Percentiles rank a stretch among this genome's conserved stretches.
Conservation (phyloP, 2,888 invertebrate species). For the Pteria penguin region DNA sequence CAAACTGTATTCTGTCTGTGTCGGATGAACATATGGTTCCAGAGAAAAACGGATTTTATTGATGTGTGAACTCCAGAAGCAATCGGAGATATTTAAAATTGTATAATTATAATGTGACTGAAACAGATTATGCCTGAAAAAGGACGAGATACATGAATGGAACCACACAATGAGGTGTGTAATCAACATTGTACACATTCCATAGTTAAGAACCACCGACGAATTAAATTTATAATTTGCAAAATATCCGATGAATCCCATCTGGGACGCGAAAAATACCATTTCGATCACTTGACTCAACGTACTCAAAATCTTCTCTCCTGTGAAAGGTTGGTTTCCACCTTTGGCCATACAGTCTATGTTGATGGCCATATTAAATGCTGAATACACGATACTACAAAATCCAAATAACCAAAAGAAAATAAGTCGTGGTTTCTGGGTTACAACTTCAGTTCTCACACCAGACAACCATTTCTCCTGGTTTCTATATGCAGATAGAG, state of each 20-base stretch:
- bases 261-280: slow-evolving; percentile 6
- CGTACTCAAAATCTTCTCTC: slow-evolving; percentile 3
- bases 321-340: slow-evolving; percentile 4
- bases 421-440: background rate
- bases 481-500: background rate
- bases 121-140: background rate
- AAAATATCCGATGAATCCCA: slow-evolving; percentile 20
- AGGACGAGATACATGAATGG: slow-evolving; percentile 2
- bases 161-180: slow-evolving; percentile 15
- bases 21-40: background rate
- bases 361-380: slow-evolving; percentile 13
- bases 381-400: slow-evolving; percentile 2
- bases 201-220: slow-evolving; percentile 11
- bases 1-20: background rate
- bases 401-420: slow-evolving; percentile 24
- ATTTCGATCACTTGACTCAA: slow-evolving; percentile 13
- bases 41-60: background rate
- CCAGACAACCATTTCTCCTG: background rate
- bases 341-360: slow-evolving; percentile 1
- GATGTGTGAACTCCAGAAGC: background rate
- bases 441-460: background rate
- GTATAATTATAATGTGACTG: background rate
- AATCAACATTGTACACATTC: slow-evolving; percentile 3
- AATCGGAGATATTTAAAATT: background rate
- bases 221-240: background rate